A percentile compares a stretch with the other conserved stretches of the same genome.
These are phyloP conservation scores for Drosophila baimaii DNA, from an alignment of 1,140 invertebrate species.

Conservation along the genomic window DNA sequence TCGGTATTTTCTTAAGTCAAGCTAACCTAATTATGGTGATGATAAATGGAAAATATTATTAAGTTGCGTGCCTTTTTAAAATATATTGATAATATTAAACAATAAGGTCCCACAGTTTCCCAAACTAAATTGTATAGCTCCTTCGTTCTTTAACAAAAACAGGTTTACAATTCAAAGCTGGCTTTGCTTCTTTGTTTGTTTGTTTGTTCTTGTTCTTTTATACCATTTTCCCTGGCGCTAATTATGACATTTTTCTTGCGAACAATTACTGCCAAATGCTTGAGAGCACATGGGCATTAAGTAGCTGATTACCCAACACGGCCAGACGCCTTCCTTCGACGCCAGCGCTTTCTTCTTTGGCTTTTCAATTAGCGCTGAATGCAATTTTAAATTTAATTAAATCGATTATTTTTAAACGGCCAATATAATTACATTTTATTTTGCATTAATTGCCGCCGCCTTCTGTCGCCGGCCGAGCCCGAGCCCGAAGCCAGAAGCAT, in stretches of 20 bases:
- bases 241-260: conserved; percentile 64
- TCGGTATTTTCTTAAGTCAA: not conserved
- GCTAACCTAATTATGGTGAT: not conserved
- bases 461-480: conserved; percentile 14
- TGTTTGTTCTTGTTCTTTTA: conserved; percentile 17
- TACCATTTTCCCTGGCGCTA: conserved; percentile 39
- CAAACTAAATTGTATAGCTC: not conserved
- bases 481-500: too few relatives aligned
- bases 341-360: conserved; percentile 8
- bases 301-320: conserved; percentile 47
- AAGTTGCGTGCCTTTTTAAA: not conserved
- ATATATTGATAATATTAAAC: not conserved
- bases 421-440: conserved; percentile 72
- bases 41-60: not conserved
- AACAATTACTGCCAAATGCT: conserved; percentile 77
- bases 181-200: not conserved
- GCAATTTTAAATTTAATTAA: conserved; percentile 57
- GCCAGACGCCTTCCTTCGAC: conserved; percentile 24
- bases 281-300: conserved; percentile 66
- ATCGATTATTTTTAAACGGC: conserved; percentile 71
- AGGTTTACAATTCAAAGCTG: not conserved
- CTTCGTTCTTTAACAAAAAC: not conserved
- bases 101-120: not conserved
- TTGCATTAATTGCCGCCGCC: conserved; percentile 64
- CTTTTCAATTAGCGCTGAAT: conserved; percentile 46